phyloP scores from a whole-genome alignment of 35 echinoderm and acorn worm species.

The Diadema setosum region DNA sequence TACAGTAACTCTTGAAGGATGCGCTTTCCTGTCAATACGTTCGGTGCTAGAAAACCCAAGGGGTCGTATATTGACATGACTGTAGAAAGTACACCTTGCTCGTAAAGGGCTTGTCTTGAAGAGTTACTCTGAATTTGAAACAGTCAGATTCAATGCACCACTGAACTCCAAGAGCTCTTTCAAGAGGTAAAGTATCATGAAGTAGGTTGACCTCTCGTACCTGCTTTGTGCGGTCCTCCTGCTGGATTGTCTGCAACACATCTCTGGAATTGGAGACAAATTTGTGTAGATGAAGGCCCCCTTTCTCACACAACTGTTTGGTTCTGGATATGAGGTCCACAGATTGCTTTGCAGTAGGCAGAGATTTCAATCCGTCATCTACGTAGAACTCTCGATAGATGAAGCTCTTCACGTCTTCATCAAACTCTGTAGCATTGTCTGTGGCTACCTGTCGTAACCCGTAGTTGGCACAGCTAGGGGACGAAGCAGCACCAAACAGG shows the following conservation, averaged over 20 bases:
- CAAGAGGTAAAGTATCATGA: slow-evolving; percentile 10
- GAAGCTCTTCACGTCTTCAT: not conserved
- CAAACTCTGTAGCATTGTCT: slow-evolving; percentile 26
- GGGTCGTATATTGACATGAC: slow-evolving; percentile 57
- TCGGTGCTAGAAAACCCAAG: slow-evolving; percentile 36
- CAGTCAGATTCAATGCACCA: slow-evolving; percentile 49
- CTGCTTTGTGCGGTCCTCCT: not conserved
- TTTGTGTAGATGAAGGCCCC: slow-evolving; percentile 26
- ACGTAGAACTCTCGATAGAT: slow-evolving; percentile 57
- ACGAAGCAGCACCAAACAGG: slow-evolving; percentile 47
- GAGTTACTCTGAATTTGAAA: slow-evolving; percentile 34
- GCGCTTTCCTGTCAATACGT: slow-evolving; percentile 14
- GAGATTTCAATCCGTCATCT: slow-evolving; percentile 35
- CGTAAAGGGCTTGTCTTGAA: slow-evolving; percentile 6
- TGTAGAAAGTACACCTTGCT: slow-evolving; percentile 37
- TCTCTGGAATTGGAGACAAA: slow-evolving; percentile 14
- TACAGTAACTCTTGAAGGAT: slow-evolving; percentile 41
- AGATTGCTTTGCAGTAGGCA: not conserved
- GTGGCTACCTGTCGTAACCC: slow-evolving; percentile 38
- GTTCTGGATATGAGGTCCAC: not conserved
- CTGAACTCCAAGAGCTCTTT: slow-evolving; percentile 52
- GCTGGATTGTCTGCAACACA: slow-evolving; percentile 26
- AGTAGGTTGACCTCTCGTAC: slow-evolving; percentile 15
- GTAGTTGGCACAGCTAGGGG: slow-evolving; percentile 65
- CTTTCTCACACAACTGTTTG: not conserved